Evolutionary conservation across 2,888 invertebrate species (phyloP), one percentile per base, ranked within the genome.

Genomic region (Tupiocoris notatus): DNA sequence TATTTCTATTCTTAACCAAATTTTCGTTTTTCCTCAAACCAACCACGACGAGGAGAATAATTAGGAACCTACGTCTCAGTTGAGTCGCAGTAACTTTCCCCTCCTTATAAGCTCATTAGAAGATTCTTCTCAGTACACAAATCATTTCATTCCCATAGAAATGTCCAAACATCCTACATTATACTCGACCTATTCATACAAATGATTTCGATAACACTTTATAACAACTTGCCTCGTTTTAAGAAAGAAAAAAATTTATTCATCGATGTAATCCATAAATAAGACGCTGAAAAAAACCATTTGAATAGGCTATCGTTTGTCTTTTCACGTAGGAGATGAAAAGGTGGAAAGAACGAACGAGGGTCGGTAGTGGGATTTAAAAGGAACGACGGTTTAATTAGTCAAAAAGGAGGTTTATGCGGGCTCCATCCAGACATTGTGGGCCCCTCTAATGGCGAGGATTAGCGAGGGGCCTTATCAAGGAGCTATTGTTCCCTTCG

Each of bases 401-500:
- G 75, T 75, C 75, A 75, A 75, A 75, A 75, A 75, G 66, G 66
- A 75, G 75, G 66, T 65, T 75, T 65, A 65, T 65, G 75, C 65
- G 75, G 75, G 66, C 75, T 25, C 23, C 39, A 39, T 39, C 39
- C 39, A 59, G 65, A 65, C 59, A 75, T 75, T 75, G 75, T 75
- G 75, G 66, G 59, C 74, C 39, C 39, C 65, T 75, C 75, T 75
- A 75, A 75, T 66, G 75, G 66, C 59, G 18, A 58, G 75, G 75
- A 75, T 75, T 66, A 75, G 75, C 66, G 39, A 24, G 59, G 58
- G 73, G 62, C 73, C 63, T 73, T 62, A 62, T 63, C 62, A 73
- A 63, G 63, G 62, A 54, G 73, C 73, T 62, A 73, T 73, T 73
- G 73, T 73, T 73, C 73, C 39, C 25, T 73, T 62, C 20, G 62